These are phyloP conservation scores for Mamestra brassicae DNA, from an alignment of 2,888 invertebrate species.

Conservation along the genomic window DNA sequence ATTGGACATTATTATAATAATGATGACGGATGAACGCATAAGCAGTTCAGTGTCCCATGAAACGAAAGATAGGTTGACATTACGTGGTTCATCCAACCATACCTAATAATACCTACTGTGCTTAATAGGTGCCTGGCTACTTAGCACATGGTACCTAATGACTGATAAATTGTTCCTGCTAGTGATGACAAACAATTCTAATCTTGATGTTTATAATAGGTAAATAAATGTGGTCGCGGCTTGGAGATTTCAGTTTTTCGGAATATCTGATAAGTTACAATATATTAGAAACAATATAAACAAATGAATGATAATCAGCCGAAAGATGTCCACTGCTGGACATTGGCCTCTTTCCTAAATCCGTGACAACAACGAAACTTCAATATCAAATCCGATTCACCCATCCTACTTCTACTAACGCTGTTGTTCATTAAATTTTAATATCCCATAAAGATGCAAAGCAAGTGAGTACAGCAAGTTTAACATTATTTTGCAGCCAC, in stretches of 20 bases:
- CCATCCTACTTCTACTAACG: background rate
- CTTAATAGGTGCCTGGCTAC: constrained; percentile 51
- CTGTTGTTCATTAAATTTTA: too few relatives aligned
- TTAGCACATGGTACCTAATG: constrained; percentile 52
- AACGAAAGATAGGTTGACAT: constrained; percentile 66
- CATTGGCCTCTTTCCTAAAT: background rate
- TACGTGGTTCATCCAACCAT: constrained; percentile 76
- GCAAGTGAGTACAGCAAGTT: background rate
- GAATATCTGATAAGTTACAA: background rate
- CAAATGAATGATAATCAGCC: background rate
- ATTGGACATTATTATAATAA: constrained; percentile 35
- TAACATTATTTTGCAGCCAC: constrained; percentile 32
- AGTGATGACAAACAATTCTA: constrained; percentile 40
- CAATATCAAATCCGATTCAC: background rate
- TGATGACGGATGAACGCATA: constrained; percentile 27
- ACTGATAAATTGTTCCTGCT: constrained; percentile 43
- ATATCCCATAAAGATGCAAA: background rate
- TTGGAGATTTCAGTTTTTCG: background rate
- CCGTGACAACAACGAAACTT: background rate
- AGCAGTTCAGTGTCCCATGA: constrained; percentile 67
- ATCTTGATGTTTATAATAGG: constrained; percentile 20
- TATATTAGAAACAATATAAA: background rate
- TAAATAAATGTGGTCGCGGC: background rate
- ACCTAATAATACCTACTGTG: constrained; percentile 67
- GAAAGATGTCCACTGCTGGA: background rate